A percentile compares a stretch with the other conserved stretches of the same genome.
These are phyloP conservation scores for Limonius californicus DNA, from an alignment of 1,140 invertebrate genomes.

Conservation along the genomic window DNA sequence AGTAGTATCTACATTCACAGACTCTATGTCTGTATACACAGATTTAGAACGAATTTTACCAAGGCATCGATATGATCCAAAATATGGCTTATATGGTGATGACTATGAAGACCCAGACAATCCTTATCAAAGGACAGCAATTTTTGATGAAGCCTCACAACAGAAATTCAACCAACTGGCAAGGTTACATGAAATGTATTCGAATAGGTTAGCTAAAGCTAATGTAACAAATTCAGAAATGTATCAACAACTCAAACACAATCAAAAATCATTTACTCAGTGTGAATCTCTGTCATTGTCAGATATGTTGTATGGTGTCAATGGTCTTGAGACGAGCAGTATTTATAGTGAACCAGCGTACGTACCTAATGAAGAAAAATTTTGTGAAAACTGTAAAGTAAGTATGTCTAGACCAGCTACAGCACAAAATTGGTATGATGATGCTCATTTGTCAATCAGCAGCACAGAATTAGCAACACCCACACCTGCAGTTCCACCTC, in stretches of 20 bases:
- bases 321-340: slow-evolving; percentile 64
- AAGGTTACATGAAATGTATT: slow-evolving; percentile 63
- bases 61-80: slow-evolving; percentile 39
- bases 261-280: slow-evolving; percentile 49
- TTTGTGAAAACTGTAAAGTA: slow-evolving; percentile 71
- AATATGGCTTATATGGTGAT: slow-evolving; percentile 40
- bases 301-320: slow-evolving; percentile 61
- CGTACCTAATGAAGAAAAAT: slow-evolving; percentile 67
- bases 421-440: slow-evolving; percentile 53
- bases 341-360: slow-evolving; percentile 81
- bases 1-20: slow-evolving; percentile 81
- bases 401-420: slow-evolving; percentile 68
- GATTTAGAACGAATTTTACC: slow-evolving; percentile 61
- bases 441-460: slow-evolving; percentile 44
- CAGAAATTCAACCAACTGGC: slow-evolving; percentile 64
- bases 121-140: slow-evolving; percentile 32
- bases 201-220: slow-evolving; percentile 60
- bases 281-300: slow-evolving; percentile 68
- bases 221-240: slow-evolving; percentile 55
- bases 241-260: slow-evolving; percentile 49
- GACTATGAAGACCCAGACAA: slow-evolving; percentile 47
- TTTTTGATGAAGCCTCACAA: slow-evolving; percentile 38
- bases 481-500: slow-evolving; percentile 37
- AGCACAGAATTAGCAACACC: slow-evolving; percentile 50
- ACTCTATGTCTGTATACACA: slow-evolving; percentile 73